phyloP scores from a whole-genome alignment of 2,113 vertebrate species.

The Leucopsar rothschildi region DNA sequence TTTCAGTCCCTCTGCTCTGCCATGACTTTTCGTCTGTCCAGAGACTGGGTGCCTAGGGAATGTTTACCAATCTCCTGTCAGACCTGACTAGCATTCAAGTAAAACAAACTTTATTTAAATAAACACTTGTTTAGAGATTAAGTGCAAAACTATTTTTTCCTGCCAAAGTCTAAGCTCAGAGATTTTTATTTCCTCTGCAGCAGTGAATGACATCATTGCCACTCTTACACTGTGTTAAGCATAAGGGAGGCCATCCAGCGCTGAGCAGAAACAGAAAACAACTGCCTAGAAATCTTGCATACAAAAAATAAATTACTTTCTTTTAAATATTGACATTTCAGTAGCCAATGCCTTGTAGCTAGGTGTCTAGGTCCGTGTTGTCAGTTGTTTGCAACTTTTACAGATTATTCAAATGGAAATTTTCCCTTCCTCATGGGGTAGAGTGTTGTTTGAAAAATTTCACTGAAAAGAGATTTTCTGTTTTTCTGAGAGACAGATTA shows the following conservation, averaged over 20 bases:
- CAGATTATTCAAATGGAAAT: neutral
- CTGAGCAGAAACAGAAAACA: neutral
- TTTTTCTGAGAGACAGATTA: neutral
- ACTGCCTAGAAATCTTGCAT: neutral
- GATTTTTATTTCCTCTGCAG: slow-evolving; percentile 33
- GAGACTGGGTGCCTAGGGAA: neutral
- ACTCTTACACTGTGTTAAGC: neutral
- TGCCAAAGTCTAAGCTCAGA: slow-evolving; percentile 26
- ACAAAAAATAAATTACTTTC: neutral
- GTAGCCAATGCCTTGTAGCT: neutral
- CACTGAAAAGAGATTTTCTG: neutral
- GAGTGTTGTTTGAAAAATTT: neutral
- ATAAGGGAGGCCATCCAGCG: neutral
- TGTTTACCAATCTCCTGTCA: neutral
- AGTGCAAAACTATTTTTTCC: slow-evolving; percentile 39
- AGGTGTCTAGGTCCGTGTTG: neutral
- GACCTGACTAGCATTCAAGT: slow-evolving; percentile 11
- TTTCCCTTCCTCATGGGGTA: neutral
- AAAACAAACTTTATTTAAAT: slow-evolving; percentile 41
- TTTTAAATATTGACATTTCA: neutral
- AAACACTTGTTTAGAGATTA: slow-evolving; percentile 52
- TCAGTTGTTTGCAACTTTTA: neutral
- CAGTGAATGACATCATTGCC: slow-evolving; percentile 25
- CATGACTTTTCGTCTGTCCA: neutral
- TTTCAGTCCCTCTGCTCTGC: neutral